Percentiles rank a stretch among this genome's conserved stretches.
Conservation (phyloP, 1,140 invertebrate genomes). For the Trigoniulus corallinus region DNA sequence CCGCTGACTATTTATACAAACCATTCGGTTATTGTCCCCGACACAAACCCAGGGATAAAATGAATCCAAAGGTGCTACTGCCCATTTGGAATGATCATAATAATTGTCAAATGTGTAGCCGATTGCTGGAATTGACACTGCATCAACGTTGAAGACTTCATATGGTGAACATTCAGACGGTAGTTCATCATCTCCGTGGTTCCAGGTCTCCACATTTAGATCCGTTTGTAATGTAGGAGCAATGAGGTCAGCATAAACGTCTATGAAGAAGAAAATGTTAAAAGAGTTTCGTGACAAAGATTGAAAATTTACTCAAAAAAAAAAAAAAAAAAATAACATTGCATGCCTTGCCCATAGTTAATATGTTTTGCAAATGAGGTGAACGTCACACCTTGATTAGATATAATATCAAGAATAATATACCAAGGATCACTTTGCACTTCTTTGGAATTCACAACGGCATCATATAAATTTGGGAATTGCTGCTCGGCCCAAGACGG, state of each 20-base stretch:
- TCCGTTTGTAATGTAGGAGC: constrained; percentile 48
- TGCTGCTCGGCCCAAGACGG: constrained; percentile 29
- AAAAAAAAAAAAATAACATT: too few relatives aligned
- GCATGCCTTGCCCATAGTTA: constrained; percentile 39
- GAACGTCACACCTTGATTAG: constrained; percentile 40
- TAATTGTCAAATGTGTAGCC: constrained; percentile 45
- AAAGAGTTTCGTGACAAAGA: not conserved
- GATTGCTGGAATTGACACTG: constrained; percentile 28
- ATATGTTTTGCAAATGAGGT: constrained; percentile 59
- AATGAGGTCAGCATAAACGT: constrained; percentile 69
- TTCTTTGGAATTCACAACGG: not conserved
- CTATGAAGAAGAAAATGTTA: constrained; percentile 30
- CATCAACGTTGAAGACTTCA: constrained; percentile 48
- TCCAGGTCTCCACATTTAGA: constrained; percentile 72
- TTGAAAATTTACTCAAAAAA: not conserved
- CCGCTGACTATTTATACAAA: constrained; percentile 22
- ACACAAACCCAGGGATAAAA: constrained; percentile 58
- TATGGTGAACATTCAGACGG: constrained; percentile 43
- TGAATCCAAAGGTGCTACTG: constrained; percentile 38
- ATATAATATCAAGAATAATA: constrained; percentile 13
- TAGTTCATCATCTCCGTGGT: constrained; percentile 51
- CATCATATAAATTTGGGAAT: constrained; percentile 36
- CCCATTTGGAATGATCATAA: constrained; percentile 86
- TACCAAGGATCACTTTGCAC: constrained; percentile 35
- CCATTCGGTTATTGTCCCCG: constrained; percentile 82